These are phyloP conservation scores for Carpatolechia fugitivella DNA, from an alignment of 2,888 invertebrate genomes.

Conservation along the genomic window DNA sequence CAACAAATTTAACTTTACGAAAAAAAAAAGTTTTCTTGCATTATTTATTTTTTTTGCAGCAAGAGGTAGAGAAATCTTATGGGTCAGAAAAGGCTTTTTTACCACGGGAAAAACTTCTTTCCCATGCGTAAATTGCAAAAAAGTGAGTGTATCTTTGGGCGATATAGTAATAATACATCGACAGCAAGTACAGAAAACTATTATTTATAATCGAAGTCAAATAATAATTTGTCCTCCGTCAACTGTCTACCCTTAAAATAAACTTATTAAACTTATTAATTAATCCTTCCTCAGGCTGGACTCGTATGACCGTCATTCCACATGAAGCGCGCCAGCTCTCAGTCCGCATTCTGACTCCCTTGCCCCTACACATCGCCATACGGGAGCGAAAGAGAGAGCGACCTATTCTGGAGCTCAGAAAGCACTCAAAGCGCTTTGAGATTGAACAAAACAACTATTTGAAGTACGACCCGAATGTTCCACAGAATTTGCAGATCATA, in stretches of 20 bases:
- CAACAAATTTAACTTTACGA: too few species aligned
- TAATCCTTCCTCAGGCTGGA: slow-evolving; percentile 49
- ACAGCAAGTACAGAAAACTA: too few species aligned
- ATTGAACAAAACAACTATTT: slow-evolving; percentile 57
- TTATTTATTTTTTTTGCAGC: too few species aligned
- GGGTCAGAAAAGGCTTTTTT: too few species aligned
- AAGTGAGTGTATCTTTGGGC: too few species aligned
- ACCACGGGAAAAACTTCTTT: too few species aligned
- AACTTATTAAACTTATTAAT: not conserved
- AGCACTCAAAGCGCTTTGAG: slow-evolving; percentile 50
- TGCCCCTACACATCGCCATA: slow-evolving; percentile 56
- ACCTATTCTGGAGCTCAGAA: slow-evolving; percentile 57
- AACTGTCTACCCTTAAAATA: not conserved
- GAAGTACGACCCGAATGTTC: slow-evolving; percentile 66
- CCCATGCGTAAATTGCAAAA: too few species aligned
- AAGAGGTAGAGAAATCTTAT: too few species aligned
- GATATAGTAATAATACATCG: too few species aligned
- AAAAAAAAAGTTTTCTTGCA: too few species aligned
- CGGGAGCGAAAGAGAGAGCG: slow-evolving; percentile 59
- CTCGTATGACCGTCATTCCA: slow-evolving; percentile 60
- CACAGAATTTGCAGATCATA: slow-evolving; percentile 66
- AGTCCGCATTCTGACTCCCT: slow-evolving; percentile 56
- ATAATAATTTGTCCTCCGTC: not conserved
- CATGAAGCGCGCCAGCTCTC: slow-evolving; percentile 63
- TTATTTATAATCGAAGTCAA: too few species aligned